These are phyloP conservation scores for Deladenus siricidicola DNA, from an alignment of 2,888 invertebrate genomes.

Conservation along the genomic window DNA sequence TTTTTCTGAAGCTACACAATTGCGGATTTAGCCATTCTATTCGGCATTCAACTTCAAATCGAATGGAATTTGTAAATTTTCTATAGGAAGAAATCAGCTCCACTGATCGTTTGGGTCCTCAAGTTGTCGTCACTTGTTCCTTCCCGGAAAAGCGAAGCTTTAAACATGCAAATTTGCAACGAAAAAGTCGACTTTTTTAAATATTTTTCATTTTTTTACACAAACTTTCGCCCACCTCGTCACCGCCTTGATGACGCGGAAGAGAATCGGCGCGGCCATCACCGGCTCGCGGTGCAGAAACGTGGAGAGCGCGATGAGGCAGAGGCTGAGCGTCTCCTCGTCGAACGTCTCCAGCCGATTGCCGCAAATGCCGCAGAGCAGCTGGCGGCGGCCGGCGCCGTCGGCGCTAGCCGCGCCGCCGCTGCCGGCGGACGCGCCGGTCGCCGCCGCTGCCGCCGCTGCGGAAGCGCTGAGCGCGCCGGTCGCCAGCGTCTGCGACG, in stretches of 20 bases:
- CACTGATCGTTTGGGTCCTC: no score
- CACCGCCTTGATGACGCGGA: slow-evolving; percentile 79
- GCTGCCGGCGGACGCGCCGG: neutral
- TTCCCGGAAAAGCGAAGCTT: no score
- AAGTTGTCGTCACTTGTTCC: no score
- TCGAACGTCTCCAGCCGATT: slow-evolving; percentile 70
- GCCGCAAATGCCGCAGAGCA: neutral
- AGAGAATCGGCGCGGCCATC: slow-evolving; percentile 79
- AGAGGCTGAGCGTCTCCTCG: slow-evolving; percentile 76
- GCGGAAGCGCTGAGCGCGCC: neutral
- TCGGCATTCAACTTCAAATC: no score
- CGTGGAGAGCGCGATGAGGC: slow-evolving; percentile 84
- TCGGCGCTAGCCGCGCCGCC: neutral
- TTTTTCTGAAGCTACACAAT: no score
- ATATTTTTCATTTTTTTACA: neutral
- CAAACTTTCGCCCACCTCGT: slow-evolving; percentile 64
- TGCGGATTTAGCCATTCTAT: no score
- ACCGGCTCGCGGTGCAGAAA: slow-evolving; percentile 92
- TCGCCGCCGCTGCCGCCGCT: neutral
- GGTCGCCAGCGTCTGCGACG: neutral
- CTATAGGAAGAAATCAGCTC: no score
- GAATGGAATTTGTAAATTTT: no score
- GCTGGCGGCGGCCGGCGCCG: neutral
- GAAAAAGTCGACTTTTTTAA: neutral
- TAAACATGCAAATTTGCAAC: neutral